These are phyloP conservation scores for Montipora cactus DNA, from an alignment of 64 coral and sea anemone species.

Conservation along the genomic window DNA sequence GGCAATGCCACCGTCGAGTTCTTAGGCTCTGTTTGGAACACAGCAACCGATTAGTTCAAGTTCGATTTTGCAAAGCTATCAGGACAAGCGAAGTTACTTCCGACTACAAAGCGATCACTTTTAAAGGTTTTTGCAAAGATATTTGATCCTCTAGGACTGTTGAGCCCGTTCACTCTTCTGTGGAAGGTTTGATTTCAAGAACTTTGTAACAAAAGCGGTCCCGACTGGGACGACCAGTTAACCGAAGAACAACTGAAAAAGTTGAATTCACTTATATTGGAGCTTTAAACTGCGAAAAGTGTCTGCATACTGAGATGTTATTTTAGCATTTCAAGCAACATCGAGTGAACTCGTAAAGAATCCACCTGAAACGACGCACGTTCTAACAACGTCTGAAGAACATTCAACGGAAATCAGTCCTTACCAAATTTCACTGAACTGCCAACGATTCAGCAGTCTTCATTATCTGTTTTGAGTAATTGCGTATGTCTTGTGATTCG, in stretches of 20 bases:
- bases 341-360: background rate
- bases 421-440: too few relatives aligned
- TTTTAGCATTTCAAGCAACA: background rate
- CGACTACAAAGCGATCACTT: constrained; percentile 44
- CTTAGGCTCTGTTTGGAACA: constrained; percentile 50
- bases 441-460: background rate
- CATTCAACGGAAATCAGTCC: too few relatives aligned
- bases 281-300: constrained; percentile 7
- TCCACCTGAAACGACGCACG: background rate
- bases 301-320: constrained; percentile 16
- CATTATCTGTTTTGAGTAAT: too few relatives aligned
- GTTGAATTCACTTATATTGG: background rate
- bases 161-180: constrained; percentile 21
- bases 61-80: too few relatives aligned
- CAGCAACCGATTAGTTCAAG: constrained; percentile 37
- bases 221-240: constrained; percentile 7
- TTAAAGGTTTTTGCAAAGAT: constrained; percentile 58
- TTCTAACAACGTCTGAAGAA: too few relatives aligned
- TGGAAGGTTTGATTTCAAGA: background rate
- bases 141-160: constrained; percentile 54
- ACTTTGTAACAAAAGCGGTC: background rate
- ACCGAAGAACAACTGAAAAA: background rate
- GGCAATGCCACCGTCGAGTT: background rate
- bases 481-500: too few relatives aligned
- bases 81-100: too few relatives aligned